Evolutionary conservation across 2,113 vertebrate species (phyloP).

Genomic region (Blennius ocellaris): DNA sequence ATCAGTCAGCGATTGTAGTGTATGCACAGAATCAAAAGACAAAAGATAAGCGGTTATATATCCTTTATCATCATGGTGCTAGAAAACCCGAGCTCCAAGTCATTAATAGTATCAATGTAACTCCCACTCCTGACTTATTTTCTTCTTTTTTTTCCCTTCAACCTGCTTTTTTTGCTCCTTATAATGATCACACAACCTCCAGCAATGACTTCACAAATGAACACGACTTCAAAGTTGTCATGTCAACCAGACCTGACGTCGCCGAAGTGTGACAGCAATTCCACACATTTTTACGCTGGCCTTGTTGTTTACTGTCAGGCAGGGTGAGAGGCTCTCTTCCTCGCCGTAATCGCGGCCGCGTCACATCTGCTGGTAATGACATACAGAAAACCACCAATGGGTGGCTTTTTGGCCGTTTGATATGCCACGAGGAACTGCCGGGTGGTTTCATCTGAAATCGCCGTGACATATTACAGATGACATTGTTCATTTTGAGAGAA

Average conservation of each 20-base stretch:
- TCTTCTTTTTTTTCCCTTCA: background rate
- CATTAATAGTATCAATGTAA: slow-evolving; percentile 16
- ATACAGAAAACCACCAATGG: slow-evolving; percentile 6
- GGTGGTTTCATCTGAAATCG: slow-evolving; percentile 20
- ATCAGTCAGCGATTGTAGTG: slow-evolving; percentile 18
- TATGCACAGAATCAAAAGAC: slow-evolving; percentile 12
- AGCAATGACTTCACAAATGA: slow-evolving; percentile 11
- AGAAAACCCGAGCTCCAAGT: background rate
- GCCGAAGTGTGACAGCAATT: slow-evolving; percentile 3
- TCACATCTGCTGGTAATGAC: slow-evolving; percentile 1
- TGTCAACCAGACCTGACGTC: slow-evolving; percentile 43
- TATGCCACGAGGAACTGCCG: slow-evolving; percentile 16
- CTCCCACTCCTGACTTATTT: slow-evolving; percentile 6
- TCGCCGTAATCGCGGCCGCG: slow-evolving; percentile 3
- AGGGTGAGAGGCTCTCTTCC: slow-evolving; percentile 9
- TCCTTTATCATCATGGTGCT: slow-evolving; percentile 3
- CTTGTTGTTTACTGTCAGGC: slow-evolving; percentile 21
- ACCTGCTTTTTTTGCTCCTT: background rate
- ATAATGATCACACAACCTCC: slow-evolving; percentile 39
- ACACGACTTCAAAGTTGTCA: slow-evolving; percentile 33
- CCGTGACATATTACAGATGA: background rate
- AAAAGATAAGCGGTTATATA: slow-evolving; percentile 25
- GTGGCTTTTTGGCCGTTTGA: slow-evolving; percentile 22
- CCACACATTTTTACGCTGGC: slow-evolving; percentile 4
- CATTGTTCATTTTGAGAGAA: background rate